Evolutionary conservation across 2,797 vertebrate genomes (phyloP).

Genomic region (Phataginus tetradactyla): DNA sequence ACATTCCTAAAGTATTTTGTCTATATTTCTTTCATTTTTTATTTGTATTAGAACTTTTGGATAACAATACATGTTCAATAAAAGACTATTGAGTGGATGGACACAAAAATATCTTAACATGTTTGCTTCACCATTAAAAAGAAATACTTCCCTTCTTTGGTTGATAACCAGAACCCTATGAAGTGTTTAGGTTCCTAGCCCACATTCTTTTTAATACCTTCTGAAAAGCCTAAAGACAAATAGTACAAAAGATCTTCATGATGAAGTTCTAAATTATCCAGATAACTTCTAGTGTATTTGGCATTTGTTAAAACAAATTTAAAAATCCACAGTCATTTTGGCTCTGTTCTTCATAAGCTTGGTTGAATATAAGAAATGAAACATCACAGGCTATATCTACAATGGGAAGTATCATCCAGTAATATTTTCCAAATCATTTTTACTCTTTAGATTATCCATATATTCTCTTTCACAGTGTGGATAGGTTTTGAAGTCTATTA

Average conservation of each 20-base stretch:
- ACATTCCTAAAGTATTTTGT: background rate
- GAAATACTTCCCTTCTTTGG: conserved; percentile 22
- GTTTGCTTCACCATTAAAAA: background rate
- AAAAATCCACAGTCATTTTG: background rate
- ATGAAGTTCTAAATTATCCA: background rate
- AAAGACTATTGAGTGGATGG: background rate
- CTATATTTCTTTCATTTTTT: conserved; percentile 17
- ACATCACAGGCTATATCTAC: background rate
- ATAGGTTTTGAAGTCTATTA: conserved; percentile 27
- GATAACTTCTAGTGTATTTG: background rate
- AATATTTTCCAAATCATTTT: conserved; percentile 32
- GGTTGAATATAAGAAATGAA: background rate
- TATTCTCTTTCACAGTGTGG: background rate
- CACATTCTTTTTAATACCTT: conserved; percentile 16
- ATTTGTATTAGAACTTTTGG: background rate
- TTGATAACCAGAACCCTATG: background rate
- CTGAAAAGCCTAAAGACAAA: conserved; percentile 46
- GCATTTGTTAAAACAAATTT: conserved; percentile 2
- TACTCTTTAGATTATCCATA: conserved; percentile 25
- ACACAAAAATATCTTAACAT: background rate
- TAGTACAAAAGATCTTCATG: background rate
- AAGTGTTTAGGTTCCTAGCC: background rate
- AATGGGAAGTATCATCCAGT: conserved; percentile 11
- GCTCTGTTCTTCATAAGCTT: background rate
- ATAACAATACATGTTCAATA: background rate